Evolutionary conservation across 2,113 vertebrate genomes (phyloP), one percentile per base, ranked within the genome.

Genomic region (Archocentrus centrarchus): DNA sequence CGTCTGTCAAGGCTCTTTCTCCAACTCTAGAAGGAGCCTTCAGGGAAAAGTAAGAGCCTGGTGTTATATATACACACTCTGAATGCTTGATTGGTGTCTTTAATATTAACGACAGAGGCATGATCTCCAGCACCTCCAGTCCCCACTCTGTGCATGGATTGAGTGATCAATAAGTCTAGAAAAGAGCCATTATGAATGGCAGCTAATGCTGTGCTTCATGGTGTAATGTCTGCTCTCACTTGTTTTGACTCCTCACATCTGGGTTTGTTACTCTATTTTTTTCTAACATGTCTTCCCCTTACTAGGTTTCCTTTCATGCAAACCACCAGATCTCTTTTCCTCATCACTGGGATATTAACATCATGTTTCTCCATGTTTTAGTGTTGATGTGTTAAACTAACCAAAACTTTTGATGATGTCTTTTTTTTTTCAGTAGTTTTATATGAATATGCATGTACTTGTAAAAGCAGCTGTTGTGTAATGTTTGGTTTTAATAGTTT

Each of bases 1-100:
- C 63, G 66, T 1, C 62, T 92, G 87, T 89, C 86, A 44, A 83
- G 87, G 90, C 84, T 88, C 80, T 92, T 91, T 75, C 86, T 84
- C 39, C 92, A 89, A 79, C 83, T 95, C 73, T 93, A 93, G 94
- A 87, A 86, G 82, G 14, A 30, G 84, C 55, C 50, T 13, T 0
- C 27, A 11, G 27, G 76, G 85, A 83, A 86, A 96, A 93, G 96
- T 95, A 93, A 95, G 89, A 70, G 64, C 50, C 1, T 6, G 61
- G 37, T 60, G 39, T 73, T 39, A 37, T 15, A 32, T 68, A 64
- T 58, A 11, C 9, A 11, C 9, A 39, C 41, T 10, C 6, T 44
- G 57, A 85, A 76, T 77, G 47, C 30, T 62, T 20, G 20, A 64
- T 59, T 60, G 2, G 27, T 37, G 5, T 62, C 24, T 59, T 24